Conservation (phyloP, 30 jellyfish, hydroid and myxozoan genomes). For the Catostylus mosaicus region DNA sequence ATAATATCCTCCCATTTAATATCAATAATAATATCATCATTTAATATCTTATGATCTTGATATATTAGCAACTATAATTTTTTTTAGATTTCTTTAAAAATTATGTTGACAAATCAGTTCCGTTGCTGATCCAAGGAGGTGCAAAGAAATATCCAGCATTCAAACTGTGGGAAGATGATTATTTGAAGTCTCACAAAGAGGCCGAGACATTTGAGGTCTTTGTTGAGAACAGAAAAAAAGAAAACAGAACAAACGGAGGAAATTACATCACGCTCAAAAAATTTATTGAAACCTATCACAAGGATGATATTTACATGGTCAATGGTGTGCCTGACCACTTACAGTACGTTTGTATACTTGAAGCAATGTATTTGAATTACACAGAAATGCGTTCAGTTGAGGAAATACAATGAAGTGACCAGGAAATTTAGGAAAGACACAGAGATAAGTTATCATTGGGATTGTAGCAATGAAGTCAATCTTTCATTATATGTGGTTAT, state of each 20-base stretch:
- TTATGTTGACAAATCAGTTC: constrained; percentile 79
- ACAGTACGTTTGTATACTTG: constrained; percentile 83
- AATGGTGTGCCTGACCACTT: constrained; percentile 86
- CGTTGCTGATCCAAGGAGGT: constrained; percentile 78
- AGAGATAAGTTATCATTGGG: too few species aligned
- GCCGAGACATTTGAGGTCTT: constrained; percentile 76
- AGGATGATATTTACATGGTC: constrained; percentile 84
- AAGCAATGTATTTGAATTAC: too few species aligned
- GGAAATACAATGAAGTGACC: too few species aligned
- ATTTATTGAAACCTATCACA: constrained; percentile 68
- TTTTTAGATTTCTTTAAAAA: constrained; percentile 77
- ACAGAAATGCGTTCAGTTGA: too few species aligned
- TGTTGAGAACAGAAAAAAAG: constrained; percentile 83
- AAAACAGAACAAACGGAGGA: constrained; percentile 75
- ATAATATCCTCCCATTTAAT: too few species aligned
- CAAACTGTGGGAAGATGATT: constrained; percentile 85
- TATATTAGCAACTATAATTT: too few species aligned
- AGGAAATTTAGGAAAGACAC: too few species aligned
- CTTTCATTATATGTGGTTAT: too few species aligned
- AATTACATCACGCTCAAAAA: constrained; percentile 65
- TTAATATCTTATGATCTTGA: too few species aligned
- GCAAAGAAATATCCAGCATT: constrained; percentile 83
- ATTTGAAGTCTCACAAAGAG: constrained; percentile 72
- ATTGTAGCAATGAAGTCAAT: too few species aligned
- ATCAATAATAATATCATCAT: too few species aligned